A percentile compares a stretch with the other conserved stretches of the same genome.
These are phyloP conservation scores for Papilio helenus DNA, from an alignment of 1,140 invertebrate species.

Conservation along the genomic window DNA sequence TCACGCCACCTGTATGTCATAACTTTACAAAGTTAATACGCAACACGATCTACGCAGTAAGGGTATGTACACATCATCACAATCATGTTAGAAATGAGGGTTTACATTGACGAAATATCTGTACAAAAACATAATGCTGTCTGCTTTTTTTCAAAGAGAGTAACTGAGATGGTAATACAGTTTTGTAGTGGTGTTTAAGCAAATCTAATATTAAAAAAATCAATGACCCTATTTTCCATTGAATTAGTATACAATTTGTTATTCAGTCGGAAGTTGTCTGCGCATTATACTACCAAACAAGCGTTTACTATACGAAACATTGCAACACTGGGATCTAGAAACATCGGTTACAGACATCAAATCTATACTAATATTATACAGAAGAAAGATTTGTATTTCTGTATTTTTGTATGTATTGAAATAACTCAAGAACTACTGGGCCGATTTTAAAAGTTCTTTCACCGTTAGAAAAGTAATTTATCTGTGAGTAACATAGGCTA, in stretches of 20 bases:
- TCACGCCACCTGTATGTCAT: conserved; percentile 3
- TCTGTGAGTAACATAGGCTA: too few species aligned
- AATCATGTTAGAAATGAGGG: neutral
- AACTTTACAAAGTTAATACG: conserved; percentile 13
- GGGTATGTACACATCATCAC: neutral
- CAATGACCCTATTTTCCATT: neutral
- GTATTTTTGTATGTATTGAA: too few species aligned
- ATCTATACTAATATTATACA: neutral
- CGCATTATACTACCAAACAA: conserved; percentile 3
- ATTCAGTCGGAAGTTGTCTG: neutral
- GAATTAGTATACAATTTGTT: neutral
- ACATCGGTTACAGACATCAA: neutral
- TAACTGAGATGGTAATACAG: too few species aligned
- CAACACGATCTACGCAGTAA: neutral
- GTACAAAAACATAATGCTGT: neutral
- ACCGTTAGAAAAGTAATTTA: too few species aligned
- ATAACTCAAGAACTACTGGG: too few species aligned
- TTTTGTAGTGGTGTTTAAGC: too few species aligned
- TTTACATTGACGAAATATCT: neutral
- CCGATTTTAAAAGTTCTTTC: too few species aligned
- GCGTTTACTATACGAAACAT: neutral
- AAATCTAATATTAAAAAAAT: neutral
- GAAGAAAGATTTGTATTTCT: too few species aligned
- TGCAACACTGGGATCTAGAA: neutral
- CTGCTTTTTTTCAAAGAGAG: neutral